Percentiles rank a stretch among this genome's conserved stretches.
Conservation (phyloP, 2,113 vertebrate genomes). For the Pica pica region DNA sequence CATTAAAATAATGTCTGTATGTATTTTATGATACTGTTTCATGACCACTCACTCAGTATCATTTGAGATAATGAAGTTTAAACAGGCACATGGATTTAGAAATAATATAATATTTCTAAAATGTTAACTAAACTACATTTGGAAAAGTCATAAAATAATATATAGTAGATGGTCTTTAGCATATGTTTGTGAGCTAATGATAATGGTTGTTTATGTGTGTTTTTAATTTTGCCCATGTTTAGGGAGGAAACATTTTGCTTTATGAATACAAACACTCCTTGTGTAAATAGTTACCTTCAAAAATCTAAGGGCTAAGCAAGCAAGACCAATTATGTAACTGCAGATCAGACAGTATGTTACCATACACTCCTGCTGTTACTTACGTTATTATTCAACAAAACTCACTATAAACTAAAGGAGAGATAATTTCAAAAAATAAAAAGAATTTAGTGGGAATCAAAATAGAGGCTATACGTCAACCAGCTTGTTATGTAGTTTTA, state of each 20-base stretch:
- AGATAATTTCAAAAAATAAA: constrained; percentile 76
- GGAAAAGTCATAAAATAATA: constrained; percentile 96
- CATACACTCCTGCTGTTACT: constrained; percentile 74
- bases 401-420: constrained; percentile 78
- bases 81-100: constrained; percentile 99
- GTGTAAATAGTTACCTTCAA: constrained; percentile 70
- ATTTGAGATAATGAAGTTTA: constrained; percentile 99
- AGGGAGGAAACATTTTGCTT: constrained; percentile 73
- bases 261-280: constrained; percentile 77
- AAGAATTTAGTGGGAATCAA: constrained; percentile 71
- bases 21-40: constrained; percentile 99
- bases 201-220: constrained; percentile 92
- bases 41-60: constrained; percentile 99
- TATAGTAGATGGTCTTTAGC: constrained; percentile 90
- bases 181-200: constrained; percentile 97
- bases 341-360: constrained; percentile 67
- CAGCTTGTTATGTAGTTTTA: constrained; percentile 50
- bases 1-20: constrained; percentile 99
- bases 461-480: constrained; percentile 60
- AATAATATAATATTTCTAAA: constrained; percentile 92
- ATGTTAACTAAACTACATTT: constrained; percentile 97
- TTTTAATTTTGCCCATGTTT: constrained; percentile 76
- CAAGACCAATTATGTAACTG: constrained; percentile 69
- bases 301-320: constrained; percentile 76
- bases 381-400: constrained; percentile 80